Conservation (phyloP, 2,888 invertebrate genomes). For the Amiota mariae region DNA sequence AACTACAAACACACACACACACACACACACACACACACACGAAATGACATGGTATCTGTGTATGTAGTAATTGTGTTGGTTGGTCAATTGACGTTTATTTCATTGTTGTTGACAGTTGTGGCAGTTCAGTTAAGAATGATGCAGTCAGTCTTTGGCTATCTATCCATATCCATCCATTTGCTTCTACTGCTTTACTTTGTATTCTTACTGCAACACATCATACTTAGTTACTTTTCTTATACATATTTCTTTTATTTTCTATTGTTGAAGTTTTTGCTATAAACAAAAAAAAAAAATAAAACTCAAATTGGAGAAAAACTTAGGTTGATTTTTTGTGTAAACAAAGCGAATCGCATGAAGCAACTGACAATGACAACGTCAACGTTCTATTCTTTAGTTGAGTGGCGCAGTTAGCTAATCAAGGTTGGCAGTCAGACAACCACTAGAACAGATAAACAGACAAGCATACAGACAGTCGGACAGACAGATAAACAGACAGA, state of each 20-base stretch:
- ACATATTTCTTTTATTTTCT: not conserved
- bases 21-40: no score
- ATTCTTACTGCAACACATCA: not conserved
- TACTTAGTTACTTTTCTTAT: not conserved
- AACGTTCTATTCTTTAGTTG: conserved; percentile 16
- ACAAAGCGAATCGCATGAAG: conserved; percentile 19
- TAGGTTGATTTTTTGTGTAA: conserved; percentile 33
- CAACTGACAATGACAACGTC: conserved; percentile 17
- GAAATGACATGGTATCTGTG: conserved; percentile 48
- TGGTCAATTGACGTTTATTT: conserved; percentile 60
- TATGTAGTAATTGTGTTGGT: not conserved
- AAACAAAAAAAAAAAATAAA: not conserved
- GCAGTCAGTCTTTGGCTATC: conserved; percentile 18
- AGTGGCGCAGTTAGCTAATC: conserved; percentile 21
- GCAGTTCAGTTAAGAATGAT: conserved; percentile 6
- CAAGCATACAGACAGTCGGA: not conserved
- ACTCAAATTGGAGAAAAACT: conserved; percentile 7
- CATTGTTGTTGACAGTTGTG: conserved; percentile 50
- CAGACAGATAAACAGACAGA: conserved; percentile 6
- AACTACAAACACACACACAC: no score
- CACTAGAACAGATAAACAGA: not conserved
- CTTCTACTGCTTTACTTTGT: not conserved
- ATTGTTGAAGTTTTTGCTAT: not conserved
- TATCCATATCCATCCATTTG: conserved; percentile 12
- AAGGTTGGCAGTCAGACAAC: conserved; percentile 18